Evolutionary conservation across 2,797 vertebrate species (phyloP), one percentile per base, ranked within the genome.

Genomic region (Morelia viridis): DNA sequence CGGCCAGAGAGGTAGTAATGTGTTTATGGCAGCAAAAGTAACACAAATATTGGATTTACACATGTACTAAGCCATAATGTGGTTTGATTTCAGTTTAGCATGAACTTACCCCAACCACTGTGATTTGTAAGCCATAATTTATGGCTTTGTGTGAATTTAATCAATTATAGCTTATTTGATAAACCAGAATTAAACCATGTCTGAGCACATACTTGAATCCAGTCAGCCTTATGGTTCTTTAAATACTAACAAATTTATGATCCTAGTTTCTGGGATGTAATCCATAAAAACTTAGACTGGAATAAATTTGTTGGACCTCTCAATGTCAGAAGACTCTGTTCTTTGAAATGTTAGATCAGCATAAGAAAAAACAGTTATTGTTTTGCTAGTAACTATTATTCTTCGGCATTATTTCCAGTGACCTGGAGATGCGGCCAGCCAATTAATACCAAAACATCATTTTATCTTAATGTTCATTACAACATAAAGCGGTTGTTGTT

Each of bases 401-500:
- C 61, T 57, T 85, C 24, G 41, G 50, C 46, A 61, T 91, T 65
- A 57, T 65, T 65, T 84, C 56, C 50, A 41, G 35, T 28, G 58
- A 19, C 41, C 35, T 31, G 5, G 8, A 85, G 80, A 64, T 60
- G 56, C 60, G 26, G 62, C 35, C 83, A 68, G 7, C 83, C 76
- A 89, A 85, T 92, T 84, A 89, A 85, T 89, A 86, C 22, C 83
- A 35, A 68, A 89, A 60, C 31, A 68, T 3, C 35, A 22, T 31
- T 71, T 90, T 90, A 64, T 91, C 84, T 89, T 89, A 89, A 92
- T 56, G 86, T 56, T 84, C 46, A 28, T 0, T 58, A 19, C 35
- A 61, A 58, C 56, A 31, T 58, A 92, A 71, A 60, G 17, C 80
- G 41, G 35, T 64, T 60, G n/a, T 86, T 50, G 35, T 85, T 26